A percentile compares a stretch with the other conserved stretches of the same genome.
phyloP scores from a whole-genome alignment of 2,113 vertebrate genomes.

The Thalassarche chlororhynchos region DNA sequence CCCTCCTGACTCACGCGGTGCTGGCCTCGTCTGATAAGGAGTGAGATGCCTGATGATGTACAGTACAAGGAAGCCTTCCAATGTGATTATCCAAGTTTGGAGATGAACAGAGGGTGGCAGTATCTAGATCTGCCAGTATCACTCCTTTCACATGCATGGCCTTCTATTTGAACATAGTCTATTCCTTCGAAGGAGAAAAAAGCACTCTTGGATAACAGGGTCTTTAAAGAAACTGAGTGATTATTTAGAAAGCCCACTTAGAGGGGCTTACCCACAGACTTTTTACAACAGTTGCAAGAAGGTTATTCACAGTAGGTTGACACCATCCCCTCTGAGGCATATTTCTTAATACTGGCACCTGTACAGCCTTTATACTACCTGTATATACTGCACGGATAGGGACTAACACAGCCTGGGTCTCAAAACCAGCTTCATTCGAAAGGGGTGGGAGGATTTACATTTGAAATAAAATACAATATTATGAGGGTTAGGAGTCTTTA shows the following conservation, averaged over 20 bases:
- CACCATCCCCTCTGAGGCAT: not conserved
- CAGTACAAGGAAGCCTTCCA: not conserved
- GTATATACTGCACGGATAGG: not conserved
- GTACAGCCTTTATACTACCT: not conserved
- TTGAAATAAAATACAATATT: not conserved
- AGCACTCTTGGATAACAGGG: not conserved
- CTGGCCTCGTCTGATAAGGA: not conserved
- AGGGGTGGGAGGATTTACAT: not conserved
- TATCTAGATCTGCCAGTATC: not conserved
- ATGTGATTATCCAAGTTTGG: not conserved
- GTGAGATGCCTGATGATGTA: not conserved
- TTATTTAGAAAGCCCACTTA: not conserved
- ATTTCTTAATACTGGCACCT: not conserved
- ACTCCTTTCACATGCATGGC: not conserved
- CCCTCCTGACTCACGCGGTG: accelerated
- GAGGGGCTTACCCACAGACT: not conserved
- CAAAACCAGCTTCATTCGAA: not conserved
- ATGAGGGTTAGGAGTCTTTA: not conserved
- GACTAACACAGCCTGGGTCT: not conserved
- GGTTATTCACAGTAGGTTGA: not conserved
- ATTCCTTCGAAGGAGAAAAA: not conserved
- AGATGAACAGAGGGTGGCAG: not conserved
- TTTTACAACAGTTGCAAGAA: not conserved
- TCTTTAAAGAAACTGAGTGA: not conserved
- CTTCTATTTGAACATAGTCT: not conserved